A percentile compares a stretch with the other conserved stretches of the same genome.
These are phyloP conservation scores for Drosophila sp. DNA, from an alignment of 1,140 invertebrate genomes.

Conservation along the genomic window DNA sequence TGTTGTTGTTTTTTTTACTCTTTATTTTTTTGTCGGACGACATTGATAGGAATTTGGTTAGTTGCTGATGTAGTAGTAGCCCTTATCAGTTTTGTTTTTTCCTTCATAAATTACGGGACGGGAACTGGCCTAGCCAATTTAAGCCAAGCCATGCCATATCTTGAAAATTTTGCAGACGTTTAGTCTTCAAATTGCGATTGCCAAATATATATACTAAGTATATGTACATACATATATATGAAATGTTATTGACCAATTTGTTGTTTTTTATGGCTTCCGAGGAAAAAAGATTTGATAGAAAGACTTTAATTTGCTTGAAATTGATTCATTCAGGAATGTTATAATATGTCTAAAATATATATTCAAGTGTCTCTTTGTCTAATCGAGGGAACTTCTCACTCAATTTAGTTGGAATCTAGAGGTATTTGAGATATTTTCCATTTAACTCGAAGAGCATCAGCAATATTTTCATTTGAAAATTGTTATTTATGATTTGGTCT, in stretches of 20 bases:
- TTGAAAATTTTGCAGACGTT: conserved; percentile 7
- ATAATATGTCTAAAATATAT: neutral
- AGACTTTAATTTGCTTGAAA: neutral
- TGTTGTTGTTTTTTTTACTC: neutral
- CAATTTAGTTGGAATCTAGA: neutral
- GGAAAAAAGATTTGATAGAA: neutral
- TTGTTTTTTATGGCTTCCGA: neutral
- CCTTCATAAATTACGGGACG: neutral
- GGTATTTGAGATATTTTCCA: no score
- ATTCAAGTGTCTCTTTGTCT: conserved; percentile 2
- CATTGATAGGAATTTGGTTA: conserved; percentile 10
- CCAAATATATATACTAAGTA: conserved; percentile 1
- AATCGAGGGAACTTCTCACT: neutral
- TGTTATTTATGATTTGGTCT: no score
- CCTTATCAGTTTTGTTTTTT: neutral
- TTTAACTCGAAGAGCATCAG: no score
- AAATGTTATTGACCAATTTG: conserved; percentile 3
- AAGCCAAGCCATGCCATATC: neutral
- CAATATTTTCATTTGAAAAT: no score
- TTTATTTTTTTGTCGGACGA: conserved; percentile 2
- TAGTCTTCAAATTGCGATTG: neutral
- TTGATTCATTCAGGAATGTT: conserved; percentile 9
- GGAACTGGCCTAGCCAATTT: neutral
- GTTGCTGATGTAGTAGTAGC: neutral
- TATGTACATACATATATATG: neutral